Evolutionary conservation across 2,113 vertebrate species (phyloP), one percentile per base, ranked within the genome.

Genomic region (Chelonoidis abingdonii): DNA sequence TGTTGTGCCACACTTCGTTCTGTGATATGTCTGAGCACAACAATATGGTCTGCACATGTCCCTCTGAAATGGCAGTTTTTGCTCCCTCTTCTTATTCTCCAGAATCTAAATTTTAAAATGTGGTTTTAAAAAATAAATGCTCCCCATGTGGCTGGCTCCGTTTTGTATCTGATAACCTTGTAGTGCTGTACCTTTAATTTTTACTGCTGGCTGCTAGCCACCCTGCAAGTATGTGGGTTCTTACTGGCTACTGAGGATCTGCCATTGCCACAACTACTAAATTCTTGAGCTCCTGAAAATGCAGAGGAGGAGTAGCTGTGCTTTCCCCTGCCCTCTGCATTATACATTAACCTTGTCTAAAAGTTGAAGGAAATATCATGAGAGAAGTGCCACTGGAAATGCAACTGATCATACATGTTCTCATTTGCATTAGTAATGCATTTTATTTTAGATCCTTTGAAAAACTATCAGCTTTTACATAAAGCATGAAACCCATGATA

Each of bases 221-320:
- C 5, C 2, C 89, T 83, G 41, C 24, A 47, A 59, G 14, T 41
- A 47, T 41, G 29, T 57, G 13, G 76, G 1, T 1, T 79, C 19
- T 14, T 69, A 5, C 14, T 78, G 49, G 3, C 22, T 0, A 0
- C 11, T 62, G 85, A 41, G 83, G 16, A 21, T 79, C 47, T 89
- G 3, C 25, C 50, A 12, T 0, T 21, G 50, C 3, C 10, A 62
- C 29, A 0, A 93, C 38, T 10, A 0, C 0, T 14, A 57, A 89
- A 59, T 79, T 17, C 0, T 80, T 80, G 72, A 52, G 3, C 54
- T 62, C 2, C 5, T 19, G 5, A 47, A 25, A 47, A 1, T 0
- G 0, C 0, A 1, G 22, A 93, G 27, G 5, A 80, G 4, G 1
- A 86, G 16, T 2, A 88, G 16, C 35, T n/a, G 5, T 49, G 13